Evolutionary conservation across 2,113 vertebrate genomes (phyloP).

Genomic region (Megaleporinus macrocephalus): DNA sequence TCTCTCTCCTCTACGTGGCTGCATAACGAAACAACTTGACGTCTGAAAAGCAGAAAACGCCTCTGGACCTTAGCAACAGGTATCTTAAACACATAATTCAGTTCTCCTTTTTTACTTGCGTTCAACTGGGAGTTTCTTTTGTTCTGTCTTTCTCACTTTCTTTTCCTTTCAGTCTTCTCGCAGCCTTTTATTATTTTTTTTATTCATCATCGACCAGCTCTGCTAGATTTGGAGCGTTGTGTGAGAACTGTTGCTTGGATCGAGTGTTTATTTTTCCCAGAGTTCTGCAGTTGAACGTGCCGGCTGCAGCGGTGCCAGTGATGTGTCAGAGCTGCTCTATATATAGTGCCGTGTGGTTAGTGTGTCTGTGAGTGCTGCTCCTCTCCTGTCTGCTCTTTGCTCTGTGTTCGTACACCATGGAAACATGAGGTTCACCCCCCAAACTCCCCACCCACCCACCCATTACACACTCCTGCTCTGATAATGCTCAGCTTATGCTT

Average conservation of each 20-base stretch:
- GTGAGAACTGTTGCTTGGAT: neutral
- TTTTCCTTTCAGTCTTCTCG: neutral
- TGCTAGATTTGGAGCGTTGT: neutral
- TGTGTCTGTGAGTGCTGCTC: slow-evolving; percentile 15
- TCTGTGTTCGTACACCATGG: slow-evolving; percentile 1
- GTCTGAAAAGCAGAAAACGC: neutral
- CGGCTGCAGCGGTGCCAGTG: slow-evolving; percentile 1
- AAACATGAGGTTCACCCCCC: neutral
- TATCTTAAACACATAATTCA: too few species aligned
- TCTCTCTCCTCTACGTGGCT: neutral
- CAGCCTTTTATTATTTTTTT: neutral
- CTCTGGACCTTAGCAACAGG: neutral
- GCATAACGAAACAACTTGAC: neutral
- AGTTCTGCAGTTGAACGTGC: slow-evolving; percentile 4
- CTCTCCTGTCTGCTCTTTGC: neutral
- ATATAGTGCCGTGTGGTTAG: slow-evolving; percentile 19
- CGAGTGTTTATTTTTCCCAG: slow-evolving; percentile 28
- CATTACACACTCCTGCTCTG: neutral
- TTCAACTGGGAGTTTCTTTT: neutral
- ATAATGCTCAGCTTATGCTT: neutral
- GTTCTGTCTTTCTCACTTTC: neutral
- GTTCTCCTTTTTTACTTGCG: too few species aligned
- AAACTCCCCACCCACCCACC: neutral
- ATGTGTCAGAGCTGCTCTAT: slow-evolving; percentile 31
- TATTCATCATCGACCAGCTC: neutral